phyloP scores from a whole-genome alignment of 2,113 vertebrate species.

The Prunella himalayana region DNA sequence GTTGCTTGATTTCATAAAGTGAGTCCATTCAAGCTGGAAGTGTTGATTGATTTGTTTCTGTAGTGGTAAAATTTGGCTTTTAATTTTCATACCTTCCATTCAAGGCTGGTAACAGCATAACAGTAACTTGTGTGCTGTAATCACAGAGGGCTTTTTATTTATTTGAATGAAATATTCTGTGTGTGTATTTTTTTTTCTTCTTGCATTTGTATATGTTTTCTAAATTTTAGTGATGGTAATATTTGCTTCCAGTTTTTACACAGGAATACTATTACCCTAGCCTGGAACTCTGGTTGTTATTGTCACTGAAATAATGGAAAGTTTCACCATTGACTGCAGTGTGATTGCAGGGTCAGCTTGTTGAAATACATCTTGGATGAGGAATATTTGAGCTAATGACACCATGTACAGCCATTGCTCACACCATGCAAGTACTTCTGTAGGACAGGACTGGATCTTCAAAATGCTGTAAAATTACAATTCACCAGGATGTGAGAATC shows the following conservation, averaged over 20 bases:
- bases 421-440: background rate
- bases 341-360: background rate
- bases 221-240: background rate
- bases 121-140: background rate
- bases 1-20: slow-evolving; percentile 1
- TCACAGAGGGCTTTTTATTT: background rate
- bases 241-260: background rate
- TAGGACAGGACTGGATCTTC: background rate
- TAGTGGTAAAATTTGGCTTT: slow-evolving; percentile 6
- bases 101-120: background rate
- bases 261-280: background rate
- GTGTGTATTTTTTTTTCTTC: background rate
- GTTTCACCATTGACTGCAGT: background rate
- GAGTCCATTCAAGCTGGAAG: background rate
- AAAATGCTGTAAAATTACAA: background rate
- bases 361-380: background rate
- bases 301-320: background rate
- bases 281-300: background rate
- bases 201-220: background rate
- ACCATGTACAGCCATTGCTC: background rate
- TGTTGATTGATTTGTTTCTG: slow-evolving; percentile 29
- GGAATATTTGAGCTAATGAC: background rate
- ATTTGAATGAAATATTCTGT: background rate
- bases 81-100: background rate
- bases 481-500: background rate